Evolutionary conservation across 2,888 invertebrate genomes (phyloP), one percentile per base, ranked within the genome.

Genomic region (Metellina segmentata): DNA sequence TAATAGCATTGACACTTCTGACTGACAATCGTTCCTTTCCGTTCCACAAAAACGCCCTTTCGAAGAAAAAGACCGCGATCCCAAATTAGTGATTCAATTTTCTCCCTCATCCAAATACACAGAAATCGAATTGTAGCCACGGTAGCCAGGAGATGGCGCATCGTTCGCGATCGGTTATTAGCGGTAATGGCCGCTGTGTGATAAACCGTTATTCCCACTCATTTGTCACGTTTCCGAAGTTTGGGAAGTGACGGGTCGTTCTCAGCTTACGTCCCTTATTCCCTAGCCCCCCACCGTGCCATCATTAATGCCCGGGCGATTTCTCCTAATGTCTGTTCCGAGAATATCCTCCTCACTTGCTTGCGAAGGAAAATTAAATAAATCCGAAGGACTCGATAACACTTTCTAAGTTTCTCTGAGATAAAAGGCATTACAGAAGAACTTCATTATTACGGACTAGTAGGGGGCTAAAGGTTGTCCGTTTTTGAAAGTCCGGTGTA

Each of bases 191-290:
- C 71, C 52, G 82, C 16, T 52, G 77, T 83, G 82, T 83, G 82
- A 89, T 89, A 83, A 89, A 89, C 70, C 77, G 89, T 89, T 89
- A 89, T 89, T 89, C 89, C 20, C 82, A 9, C 89, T 83, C 89
- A 83, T 89, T 89, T 89, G 89, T 89, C 89, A 89, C 69, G 78
- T 89, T 83, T 78, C 34, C 70, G 77, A 78, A 89, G 53, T 83
- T 52, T 16, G 70, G 61, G 89, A 89, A 77, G 53, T 89, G 89
- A 89, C 89, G 89, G 51, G 71, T 83, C 20, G 52, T 82, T 78
- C 70, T 89, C 89, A 89, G 48, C 69, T 89, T 89, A 89, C 89
- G 78, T 70, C 70, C 78, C 75, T 51, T 71, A 81, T 81, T 61
- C 19, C 20, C 34, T 83, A 11, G 13, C 72, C 16, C 75, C 70